Evolutionary conservation across 2,113 vertebrate genomes (phyloP), one percentile per base, ranked within the genome.

Genomic region (Sinocyclocheilus rhinocerous): DNA sequence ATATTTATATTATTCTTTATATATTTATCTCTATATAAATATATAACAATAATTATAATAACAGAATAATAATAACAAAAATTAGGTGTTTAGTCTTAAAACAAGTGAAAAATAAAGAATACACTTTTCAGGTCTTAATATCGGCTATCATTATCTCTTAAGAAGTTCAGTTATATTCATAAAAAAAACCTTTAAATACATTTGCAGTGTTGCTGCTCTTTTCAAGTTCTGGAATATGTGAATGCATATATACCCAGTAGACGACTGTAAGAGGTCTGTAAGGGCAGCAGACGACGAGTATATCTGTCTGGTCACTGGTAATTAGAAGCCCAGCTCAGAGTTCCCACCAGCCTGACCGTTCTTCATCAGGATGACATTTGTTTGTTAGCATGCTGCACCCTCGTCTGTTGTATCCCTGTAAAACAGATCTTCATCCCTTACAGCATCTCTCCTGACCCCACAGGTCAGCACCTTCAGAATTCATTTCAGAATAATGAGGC

Each of bases 381-480:
- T 70, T 70, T 70, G 29, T 78, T 39, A 45, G 39, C 22, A 50
- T 48, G 59, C 79, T 20, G n/a, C 39, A 63, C n/a, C 0, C 7
- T 81, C n/a, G 5, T 48, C 70, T 48, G 67, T 42, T 81, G 22
- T 55, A 22, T 55, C n/a, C 52, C 45, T 73, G 13, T 59, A 52
- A n/a, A 65, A n/a, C 22, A 52, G 33, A 67, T 12, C 59, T 48
- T 65, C 22, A 29, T 63, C 79, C 39, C 42, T 0, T 12, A 9
- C n/a, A 67, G 79, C 61, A 48, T 81, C 79, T 81, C 61, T 67
- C n/a, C 61, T 18, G 61, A 81, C 79, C 79, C 36, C n/a, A 42
- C 61, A 29, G 79, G 61, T 81, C 59, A 48, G 39, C 24, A 81
- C 39, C 39, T 73, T 84, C 82, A 59, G 69, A 73, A 42, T 57